phyloP scores from a whole-genome alignment of 2,113 vertebrate genomes.

The Bos javanicus region DNA sequence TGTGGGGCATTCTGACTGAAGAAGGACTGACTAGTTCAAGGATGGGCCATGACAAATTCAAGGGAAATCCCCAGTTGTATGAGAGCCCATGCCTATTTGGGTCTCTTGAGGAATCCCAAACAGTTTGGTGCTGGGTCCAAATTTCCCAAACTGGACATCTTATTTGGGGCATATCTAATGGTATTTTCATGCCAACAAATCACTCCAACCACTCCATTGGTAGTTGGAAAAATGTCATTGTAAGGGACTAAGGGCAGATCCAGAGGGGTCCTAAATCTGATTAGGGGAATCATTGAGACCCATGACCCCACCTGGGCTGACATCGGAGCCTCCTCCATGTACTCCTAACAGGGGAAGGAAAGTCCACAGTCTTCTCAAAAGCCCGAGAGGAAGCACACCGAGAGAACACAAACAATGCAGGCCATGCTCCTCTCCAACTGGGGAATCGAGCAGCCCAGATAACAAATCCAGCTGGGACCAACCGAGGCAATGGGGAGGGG shows the following conservation, averaged over 20 bases:
- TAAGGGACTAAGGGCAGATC: background rate
- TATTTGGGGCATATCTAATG: background rate
- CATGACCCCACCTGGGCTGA: background rate
- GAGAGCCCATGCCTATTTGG: background rate
- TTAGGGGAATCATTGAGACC: background rate
- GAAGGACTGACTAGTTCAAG: background rate
- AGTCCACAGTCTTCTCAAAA: background rate
- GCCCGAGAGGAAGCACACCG: background rate
- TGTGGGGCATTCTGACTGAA: background rate
- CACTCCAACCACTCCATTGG: background rate
- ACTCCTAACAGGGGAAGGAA: background rate
- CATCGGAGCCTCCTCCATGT: background rate
- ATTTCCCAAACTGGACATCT: background rate
- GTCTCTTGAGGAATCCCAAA: background rate
- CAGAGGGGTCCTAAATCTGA: background rate
- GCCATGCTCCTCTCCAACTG: background rate
- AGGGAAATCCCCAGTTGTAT: background rate
- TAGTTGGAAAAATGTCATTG: background rate
- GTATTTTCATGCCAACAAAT: no score
- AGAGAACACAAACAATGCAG: background rate
- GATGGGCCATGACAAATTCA: background rate
- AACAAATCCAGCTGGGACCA: background rate
- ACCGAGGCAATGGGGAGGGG: background rate
- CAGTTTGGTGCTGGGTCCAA: background rate
- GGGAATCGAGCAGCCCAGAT: background rate